These are phyloP conservation scores for Parelbella ahira DNA, from an alignment of 2,888 invertebrate species.

Conservation along the genomic window DNA sequence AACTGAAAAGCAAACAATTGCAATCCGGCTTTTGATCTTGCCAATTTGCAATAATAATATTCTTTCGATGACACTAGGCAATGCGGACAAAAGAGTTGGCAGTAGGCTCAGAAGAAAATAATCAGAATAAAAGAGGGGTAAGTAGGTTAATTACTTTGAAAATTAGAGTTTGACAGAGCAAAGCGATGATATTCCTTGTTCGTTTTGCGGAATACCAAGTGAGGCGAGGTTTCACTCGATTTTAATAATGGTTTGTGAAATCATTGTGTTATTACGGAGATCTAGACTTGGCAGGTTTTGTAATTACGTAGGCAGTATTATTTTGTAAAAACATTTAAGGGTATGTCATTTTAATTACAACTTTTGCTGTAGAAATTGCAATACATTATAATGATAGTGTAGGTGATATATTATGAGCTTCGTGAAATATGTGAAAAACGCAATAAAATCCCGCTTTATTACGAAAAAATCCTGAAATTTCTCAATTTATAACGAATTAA, in stretches of 20 bases:
- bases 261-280: constrained; percentile 10
- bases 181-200: constrained; percentile 24
- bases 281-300: constrained; percentile 18
- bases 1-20: no score
- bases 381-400: no score
- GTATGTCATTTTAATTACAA: constrained; percentile 9
- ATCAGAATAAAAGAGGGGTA: constrained; percentile 20
- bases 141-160: constrained; percentile 26
- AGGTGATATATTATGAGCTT: no score
- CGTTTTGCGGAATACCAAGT: constrained; percentile 23
- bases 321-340: constrained; percentile 1
- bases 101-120: constrained; percentile 22
- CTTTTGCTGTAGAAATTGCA: no score
- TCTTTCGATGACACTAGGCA: constrained; percentile 8
- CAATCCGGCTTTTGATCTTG: no score
- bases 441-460: no score
- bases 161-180: constrained; percentile 26
- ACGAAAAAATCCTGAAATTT: no score
- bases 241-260: constrained; percentile 19
- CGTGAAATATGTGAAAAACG: no score
- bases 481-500: no score
- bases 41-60: constrained; percentile 1
- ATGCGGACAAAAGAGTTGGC: constrained; percentile 19
- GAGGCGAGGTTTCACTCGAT: constrained; percentile 13
- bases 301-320: constrained; percentile 17